Conservation (phyloP, 1,140 invertebrate genomes). For the Cydia strobilella region DNA sequence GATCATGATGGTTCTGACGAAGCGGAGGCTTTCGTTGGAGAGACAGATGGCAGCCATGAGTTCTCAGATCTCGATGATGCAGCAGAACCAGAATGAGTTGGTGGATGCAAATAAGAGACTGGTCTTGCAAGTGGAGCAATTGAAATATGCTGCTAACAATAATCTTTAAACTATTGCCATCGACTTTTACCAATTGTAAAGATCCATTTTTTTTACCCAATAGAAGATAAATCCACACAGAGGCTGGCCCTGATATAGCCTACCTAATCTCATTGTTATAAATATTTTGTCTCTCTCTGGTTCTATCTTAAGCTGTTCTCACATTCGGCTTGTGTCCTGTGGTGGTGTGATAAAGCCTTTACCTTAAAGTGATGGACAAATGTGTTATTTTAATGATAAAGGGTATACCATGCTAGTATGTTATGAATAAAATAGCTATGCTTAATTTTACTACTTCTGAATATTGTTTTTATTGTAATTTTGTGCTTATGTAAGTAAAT, state of each 20-base stretch:
- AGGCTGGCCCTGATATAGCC: neutral
- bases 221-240: neutral
- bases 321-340: no score
- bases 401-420: neutral
- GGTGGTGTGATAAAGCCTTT: no score
- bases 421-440: no score
- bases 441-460: neutral
- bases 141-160: constrained; percentile 49
- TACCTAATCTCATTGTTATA: neutral
- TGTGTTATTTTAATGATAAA: neutral
- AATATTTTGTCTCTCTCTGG: neutral
- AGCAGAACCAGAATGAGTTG: constrained; percentile 67
- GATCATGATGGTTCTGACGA: constrained; percentile 74
- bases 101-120: constrained; percentile 74
- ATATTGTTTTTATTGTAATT: no score
- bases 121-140: constrained; percentile 69
- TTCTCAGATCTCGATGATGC: constrained; percentile 63
- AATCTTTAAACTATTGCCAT: neutral
- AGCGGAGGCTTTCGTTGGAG: constrained; percentile 75
- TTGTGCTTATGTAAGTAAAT: constrained; percentile 13
- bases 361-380: no score
- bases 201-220: neutral
- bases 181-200: neutral
- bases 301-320: no score
- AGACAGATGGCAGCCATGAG: constrained; percentile 65